Conservation (phyloP, 2,113 vertebrate genomes). For the Ancistrus triradiatus region DNA sequence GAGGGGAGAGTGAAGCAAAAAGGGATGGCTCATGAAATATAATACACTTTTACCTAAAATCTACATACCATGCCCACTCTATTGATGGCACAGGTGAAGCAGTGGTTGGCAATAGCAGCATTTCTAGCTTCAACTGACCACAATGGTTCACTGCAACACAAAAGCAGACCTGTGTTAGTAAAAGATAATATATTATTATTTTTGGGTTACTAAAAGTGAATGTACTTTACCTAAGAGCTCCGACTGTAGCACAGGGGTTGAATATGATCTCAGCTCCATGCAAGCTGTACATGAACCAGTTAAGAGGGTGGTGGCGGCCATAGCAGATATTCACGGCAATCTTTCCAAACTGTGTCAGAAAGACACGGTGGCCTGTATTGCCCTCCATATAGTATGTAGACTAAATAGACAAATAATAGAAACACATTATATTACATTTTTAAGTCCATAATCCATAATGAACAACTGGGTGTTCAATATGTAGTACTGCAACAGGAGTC, state of each 20-base stretch:
- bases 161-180: constrained; percentile 2
- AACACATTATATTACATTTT: too few species aligned
- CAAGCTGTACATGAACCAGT: constrained; percentile 93
- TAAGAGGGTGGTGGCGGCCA: constrained; percentile 92
- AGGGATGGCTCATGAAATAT: too few species aligned
- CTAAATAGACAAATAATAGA: constrained; percentile 53
- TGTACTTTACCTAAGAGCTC: constrained; percentile 77
- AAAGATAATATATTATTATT: background rate
- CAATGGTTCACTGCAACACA: constrained; percentile 80
- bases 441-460: too few species aligned
- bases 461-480: too few species aligned
- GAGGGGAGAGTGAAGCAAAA: too few species aligned
- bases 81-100: constrained; percentile 94
- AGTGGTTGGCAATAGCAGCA: constrained; percentile 93
- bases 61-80: constrained; percentile 85
- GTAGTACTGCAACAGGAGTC: too few species aligned
- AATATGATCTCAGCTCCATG: constrained; percentile 97
- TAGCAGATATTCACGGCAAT: constrained; percentile 96
- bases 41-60: too few species aligned
- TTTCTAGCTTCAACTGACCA: constrained; percentile 94
- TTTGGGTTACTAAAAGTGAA: too few species aligned
- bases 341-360: constrained; percentile 87
- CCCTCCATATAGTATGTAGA: constrained; percentile 97
- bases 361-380: constrained; percentile 84
- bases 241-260: constrained; percentile 92